These are phyloP conservation scores for Hippasteria phrygiana DNA, from an alignment of 53 echinoderm and acorn worm genomes.

Conservation along the genomic window DNA sequence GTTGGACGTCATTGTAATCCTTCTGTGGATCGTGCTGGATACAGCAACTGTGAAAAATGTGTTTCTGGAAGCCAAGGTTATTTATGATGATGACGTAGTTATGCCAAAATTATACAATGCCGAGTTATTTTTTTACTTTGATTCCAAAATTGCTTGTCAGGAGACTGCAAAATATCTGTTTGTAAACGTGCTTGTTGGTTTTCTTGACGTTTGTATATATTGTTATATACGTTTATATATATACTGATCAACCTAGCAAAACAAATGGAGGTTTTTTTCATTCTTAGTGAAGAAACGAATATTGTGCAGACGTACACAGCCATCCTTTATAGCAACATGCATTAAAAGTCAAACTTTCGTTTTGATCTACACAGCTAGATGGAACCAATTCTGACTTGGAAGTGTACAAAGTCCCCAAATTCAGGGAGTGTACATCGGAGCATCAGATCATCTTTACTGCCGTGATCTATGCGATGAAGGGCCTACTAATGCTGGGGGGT, in stretches of 20 bases:
- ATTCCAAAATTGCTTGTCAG: too few relatives aligned
- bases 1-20: slow-evolving; percentile 42
- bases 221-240: too few relatives aligned
- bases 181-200: too few relatives aligned
- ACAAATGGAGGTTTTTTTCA: too few relatives aligned
- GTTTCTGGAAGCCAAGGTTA: slow-evolving; percentile 45
- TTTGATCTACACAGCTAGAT: slow-evolving; percentile 51
- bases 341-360: too few relatives aligned
- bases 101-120: background rate
- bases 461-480: slow-evolving; percentile 61
- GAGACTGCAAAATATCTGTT: too few relatives aligned
- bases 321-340: too few relatives aligned
- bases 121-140: too few relatives aligned
- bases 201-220: too few relatives aligned
- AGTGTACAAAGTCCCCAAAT: slow-evolving; percentile 55
- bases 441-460: slow-evolving; percentile 58
- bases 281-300: too few relatives aligned
- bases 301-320: too few relatives aligned
- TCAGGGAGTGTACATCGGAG: slow-evolving; percentile 55
- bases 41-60: background rate
- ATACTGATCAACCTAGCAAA: too few relatives aligned
- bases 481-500: slow-evolving; percentile 62
- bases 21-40: slow-evolving; percentile 51
- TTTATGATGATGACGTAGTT: background rate
- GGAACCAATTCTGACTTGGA: slow-evolving; percentile 52